These are phyloP conservation scores for Parochlus steinenii DNA, from an alignment of 2,888 invertebrate genomes.

Conservation along the genomic window DNA sequence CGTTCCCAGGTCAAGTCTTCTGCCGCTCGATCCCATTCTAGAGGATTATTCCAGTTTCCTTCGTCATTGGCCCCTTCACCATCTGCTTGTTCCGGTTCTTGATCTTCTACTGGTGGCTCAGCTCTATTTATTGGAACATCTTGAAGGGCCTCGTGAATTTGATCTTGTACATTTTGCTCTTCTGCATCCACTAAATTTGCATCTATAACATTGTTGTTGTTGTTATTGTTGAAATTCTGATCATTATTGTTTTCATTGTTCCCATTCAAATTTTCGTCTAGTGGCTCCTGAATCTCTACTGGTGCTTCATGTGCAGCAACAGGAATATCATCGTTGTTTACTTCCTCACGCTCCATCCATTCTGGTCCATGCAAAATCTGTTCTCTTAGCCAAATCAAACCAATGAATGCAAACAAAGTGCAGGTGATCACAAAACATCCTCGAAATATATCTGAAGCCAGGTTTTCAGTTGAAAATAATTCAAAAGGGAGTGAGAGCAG, in stretches of 20 bases:
- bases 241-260: conserved; percentile 16
- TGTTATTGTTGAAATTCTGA: conserved; percentile 13
- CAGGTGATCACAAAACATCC: conserved; percentile 95
- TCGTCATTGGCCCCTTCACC: conserved; percentile 34
- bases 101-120: conserved; percentile 26
- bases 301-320: conserved; percentile 29
- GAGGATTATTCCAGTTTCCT: conserved; percentile 94
- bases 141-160: conserved; percentile 9
- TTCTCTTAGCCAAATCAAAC: conserved; percentile 92
- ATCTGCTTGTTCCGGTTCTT: conserved; percentile 25
- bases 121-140: conserved; percentile 20
- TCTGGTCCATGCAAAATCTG: conserved; percentile 96
- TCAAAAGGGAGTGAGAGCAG: conserved; percentile 78
- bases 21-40: conserved; percentile 98
- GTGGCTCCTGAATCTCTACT: conserved; percentile 11
- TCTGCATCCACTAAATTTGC: conserved; percentile 1
- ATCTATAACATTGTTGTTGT: conserved; percentile 12
- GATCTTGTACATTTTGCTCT: not conserved
- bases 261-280: conserved; percentile 18
- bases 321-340: conserved; percentile 16
- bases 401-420: conserved; percentile 90
- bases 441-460: conserved; percentile 85
- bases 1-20: conserved; percentile 93
- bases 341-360: conserved; percentile 70
- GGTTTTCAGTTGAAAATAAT: conserved; percentile 81